Conservation (phyloP, 2,113 vertebrate species). For the Pelodiscus sinensis region DNA sequence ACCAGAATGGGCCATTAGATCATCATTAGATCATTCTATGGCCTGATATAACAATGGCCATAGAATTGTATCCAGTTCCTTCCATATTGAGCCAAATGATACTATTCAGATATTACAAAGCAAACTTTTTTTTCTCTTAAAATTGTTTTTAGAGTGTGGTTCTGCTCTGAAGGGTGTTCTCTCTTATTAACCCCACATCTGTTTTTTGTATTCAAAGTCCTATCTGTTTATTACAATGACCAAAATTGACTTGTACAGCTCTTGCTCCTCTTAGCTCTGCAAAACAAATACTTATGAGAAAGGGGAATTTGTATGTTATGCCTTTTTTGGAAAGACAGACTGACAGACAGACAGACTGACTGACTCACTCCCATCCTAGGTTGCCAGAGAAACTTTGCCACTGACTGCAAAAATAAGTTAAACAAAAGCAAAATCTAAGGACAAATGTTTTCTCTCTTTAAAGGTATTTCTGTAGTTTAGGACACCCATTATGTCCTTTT, state of each 20-base stretch:
- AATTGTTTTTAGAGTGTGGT: background rate
- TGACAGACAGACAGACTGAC: too few relatives aligned
- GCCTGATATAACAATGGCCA: background rate
- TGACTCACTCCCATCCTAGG: background rate
- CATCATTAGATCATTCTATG: background rate
- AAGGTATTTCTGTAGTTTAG: slow-evolving; percentile 13
- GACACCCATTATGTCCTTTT: slow-evolving; percentile 11
- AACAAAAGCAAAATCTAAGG: background rate
- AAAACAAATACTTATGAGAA: background rate
- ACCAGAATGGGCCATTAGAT: background rate
- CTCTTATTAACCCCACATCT: background rate
- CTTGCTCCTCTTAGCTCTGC: background rate
- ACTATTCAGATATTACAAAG: background rate
- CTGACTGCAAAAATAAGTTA: slow-evolving; percentile 34
- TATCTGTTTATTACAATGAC: background rate
- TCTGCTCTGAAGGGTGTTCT: background rate
- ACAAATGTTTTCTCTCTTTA: background rate
- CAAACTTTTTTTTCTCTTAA: background rate
- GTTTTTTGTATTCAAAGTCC: background rate
- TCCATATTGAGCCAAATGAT: background rate
- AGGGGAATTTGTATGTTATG: background rate
- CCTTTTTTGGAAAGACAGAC: background rate
- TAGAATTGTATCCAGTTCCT: background rate
- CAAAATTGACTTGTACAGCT: background rate
- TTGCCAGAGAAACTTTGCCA: background rate